Conservation (phyloP, 2,797 vertebrate genomes). For the Mionectes olivaceus region DNA sequence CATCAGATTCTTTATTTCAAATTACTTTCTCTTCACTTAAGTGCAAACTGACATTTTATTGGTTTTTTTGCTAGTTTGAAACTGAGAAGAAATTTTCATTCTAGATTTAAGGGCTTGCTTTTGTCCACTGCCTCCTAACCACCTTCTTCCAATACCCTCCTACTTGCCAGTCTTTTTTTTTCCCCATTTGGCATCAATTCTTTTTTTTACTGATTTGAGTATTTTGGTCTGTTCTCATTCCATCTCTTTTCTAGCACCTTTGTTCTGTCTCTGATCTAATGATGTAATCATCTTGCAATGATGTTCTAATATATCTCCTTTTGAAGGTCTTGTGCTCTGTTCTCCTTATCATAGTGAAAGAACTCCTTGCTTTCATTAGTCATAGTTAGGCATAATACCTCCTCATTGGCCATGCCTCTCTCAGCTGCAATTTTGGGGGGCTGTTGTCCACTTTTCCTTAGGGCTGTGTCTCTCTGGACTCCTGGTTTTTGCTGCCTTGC, state of each 20-base stretch:
- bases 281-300: not conserved
- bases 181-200: not conserved
- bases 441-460: not conserved
- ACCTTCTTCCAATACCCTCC: not conserved
- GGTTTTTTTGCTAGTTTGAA: not conserved
- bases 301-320: not conserved
- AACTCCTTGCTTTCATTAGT: not conserved
- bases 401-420: not conserved
- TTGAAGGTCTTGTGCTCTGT: not conserved
- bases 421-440: not conserved
- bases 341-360: not conserved
- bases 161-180: not conserved
- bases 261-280: not conserved
- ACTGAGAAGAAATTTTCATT: not conserved
- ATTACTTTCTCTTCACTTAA: not conserved
- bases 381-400: not conserved
- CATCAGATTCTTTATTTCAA: not conserved
- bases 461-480: not conserved
- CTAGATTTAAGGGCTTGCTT: not conserved
- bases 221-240: not conserved
- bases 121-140: not conserved
- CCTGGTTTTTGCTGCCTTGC: not conserved
- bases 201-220: not conserved
- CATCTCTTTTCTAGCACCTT: not conserved
- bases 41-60: not conserved